Conservation (phyloP, 2,113 vertebrate species). For the Aldabrachelys gigantea region DNA sequence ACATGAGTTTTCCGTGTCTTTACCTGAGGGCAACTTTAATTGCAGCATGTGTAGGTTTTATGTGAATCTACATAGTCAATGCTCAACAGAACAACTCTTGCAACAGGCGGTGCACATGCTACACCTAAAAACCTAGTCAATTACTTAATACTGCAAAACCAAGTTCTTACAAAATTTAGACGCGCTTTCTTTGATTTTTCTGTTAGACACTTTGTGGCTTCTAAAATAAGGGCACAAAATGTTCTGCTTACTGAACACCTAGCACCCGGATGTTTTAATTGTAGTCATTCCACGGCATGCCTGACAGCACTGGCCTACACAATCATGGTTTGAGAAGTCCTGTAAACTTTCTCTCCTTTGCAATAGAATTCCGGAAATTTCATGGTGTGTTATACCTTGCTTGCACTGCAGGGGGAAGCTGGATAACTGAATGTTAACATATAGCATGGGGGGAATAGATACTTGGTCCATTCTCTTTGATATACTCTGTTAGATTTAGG, state of each 20-base stretch:
- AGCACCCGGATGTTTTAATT: rapidly evolving
- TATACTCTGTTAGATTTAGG: background rate
- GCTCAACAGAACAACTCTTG: background rate
- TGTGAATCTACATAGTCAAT: rapidly evolving
- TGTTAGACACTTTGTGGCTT: background rate
- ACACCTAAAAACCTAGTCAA: rapidly evolving
- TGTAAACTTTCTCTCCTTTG: background rate
- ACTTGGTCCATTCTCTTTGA: rapidly evolving
- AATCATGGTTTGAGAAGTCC: rapidly evolving
- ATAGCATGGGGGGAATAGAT: background rate
- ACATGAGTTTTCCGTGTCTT: background rate
- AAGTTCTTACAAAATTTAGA: rapidly evolving
- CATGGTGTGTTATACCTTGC: rapidly evolving
- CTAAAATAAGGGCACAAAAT: background rate
- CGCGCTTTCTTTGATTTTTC: background rate
- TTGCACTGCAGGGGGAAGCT: rapidly evolving
- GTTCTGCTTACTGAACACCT: background rate
- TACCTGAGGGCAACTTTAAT: conserved; percentile 10
- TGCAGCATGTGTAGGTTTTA: conserved; percentile 2
- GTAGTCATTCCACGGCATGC: background rate
- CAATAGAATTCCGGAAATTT: rapidly evolving
- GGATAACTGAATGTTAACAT: background rate
- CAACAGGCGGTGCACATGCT: rapidly evolving
- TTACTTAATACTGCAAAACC: rapidly evolving
- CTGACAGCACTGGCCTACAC: background rate